These are phyloP conservation scores for Ptychobarbus kaznakovi DNA, from an alignment of 2,797 vertebrate genomes.

Conservation along the genomic window DNA sequence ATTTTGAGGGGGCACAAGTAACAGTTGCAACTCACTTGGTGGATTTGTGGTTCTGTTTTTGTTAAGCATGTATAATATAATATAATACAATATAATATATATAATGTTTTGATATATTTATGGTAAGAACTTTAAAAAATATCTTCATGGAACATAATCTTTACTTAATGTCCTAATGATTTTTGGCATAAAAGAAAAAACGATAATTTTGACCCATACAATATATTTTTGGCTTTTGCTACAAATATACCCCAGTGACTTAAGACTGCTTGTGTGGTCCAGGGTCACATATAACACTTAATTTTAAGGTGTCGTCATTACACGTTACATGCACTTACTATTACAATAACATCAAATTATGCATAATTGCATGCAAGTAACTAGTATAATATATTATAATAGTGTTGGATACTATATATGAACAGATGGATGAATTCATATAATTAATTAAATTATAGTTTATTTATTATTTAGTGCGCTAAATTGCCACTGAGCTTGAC, in stretches of 20 bases:
- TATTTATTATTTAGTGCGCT: background rate
- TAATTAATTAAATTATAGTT: background rate
- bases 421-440: background rate
- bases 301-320: too few relatives aligned
- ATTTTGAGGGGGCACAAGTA: background rate
- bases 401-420: background rate
- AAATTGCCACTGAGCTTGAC: background rate
- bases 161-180: too few relatives aligned
- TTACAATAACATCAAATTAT: background rate
- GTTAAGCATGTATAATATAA: background rate
- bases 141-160: too few relatives aligned
- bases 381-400: background rate
- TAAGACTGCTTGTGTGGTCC: too few relatives aligned
- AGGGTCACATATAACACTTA: too few relatives aligned
- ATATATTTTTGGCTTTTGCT: too few relatives aligned
- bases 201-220: too few relatives aligned
- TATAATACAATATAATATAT: background rate
- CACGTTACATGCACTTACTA: too few relatives aligned
- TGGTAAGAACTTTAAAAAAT: too few relatives aligned
- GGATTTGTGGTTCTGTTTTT: background rate
- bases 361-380: background rate
- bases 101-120: too few relatives aligned
- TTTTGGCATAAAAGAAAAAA: too few relatives aligned
- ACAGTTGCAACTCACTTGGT: background rate
- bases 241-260: too few relatives aligned